Evolutionary conservation across 30 jellyfish, hydroid and myxozoan species (phyloP), one percentile per base, ranked within the genome.

Genomic region (Rhopilema esculentum): DNA sequence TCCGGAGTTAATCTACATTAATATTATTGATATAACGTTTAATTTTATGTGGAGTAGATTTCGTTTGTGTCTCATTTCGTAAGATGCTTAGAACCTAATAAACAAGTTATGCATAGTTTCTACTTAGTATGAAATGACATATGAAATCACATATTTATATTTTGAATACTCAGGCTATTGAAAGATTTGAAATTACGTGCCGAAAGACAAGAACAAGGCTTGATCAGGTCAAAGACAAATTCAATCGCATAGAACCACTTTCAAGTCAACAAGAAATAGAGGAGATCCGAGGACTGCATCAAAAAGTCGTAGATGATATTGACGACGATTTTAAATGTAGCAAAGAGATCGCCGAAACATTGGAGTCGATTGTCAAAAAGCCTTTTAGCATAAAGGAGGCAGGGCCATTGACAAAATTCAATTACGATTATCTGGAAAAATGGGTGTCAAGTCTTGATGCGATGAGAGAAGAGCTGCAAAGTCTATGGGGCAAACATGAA

Each of bases 121-220:
- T n/a, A n/a, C n/a, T n/a, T n/a, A n/a, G n/a, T n/a, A n/a, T n/a
- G n/a, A n/a, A n/a, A n/a, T n/a, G n/a, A n/a, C n/a, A n/a, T n/a
- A n/a, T n/a, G n/a, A n/a, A n/a, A n/a, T n/a, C n/a, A n/a, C n/a
- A n/a, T n/a, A n/a, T n/a, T n/a, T 23, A 16, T 9, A 49, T 52
- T 40, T 67, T 80, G 1, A 12, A 16, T 51, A 1, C 30, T 6
- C 57, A 93, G 98, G 98, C 98, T 1, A 81, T 93, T 63, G 98
- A 93, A 74, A 69, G 98, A 29, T 93, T 93, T 49, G 98, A 93
- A 73, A 72, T 79, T 17, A 88, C 98, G 0, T 93, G 98, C 84
- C 67, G 49, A 32, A 93, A 93, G 69, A 75, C 95, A 0, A 32
- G 69, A 24, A 30, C 93, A 22, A 40, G 96, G 26, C 79, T 93